Evolutionary conservation across 2,888 invertebrate genomes (phyloP).

Genomic region (Nephrotoma guestfalica): DNA sequence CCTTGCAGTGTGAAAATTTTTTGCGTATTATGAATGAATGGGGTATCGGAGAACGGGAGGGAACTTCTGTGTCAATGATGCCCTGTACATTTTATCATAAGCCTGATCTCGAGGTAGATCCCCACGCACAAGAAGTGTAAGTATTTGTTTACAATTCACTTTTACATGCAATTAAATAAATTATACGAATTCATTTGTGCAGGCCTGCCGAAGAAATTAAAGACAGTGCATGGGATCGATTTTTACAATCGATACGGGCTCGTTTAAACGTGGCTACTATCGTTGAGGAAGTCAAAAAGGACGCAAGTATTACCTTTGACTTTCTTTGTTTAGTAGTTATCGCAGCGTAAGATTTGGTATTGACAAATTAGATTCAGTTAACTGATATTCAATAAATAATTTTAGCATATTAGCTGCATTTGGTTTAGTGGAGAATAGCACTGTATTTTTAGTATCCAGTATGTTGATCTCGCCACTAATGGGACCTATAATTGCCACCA

Average conservation of each 20-base stretch:
- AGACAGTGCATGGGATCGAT: conserved; percentile 40
- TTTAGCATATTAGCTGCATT: conserved; percentile 51
- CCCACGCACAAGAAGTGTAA: background rate
- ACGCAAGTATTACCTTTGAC: conserved; percentile 60
- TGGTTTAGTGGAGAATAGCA: conserved; percentile 58
- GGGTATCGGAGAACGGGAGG: conserved; percentile 43
- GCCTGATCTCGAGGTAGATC: conserved; percentile 13
- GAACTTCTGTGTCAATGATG: conserved; percentile 44
- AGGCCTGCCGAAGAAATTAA: conserved; percentile 15
- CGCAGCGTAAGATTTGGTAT: conserved; percentile 41
- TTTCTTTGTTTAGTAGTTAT: conserved; percentile 54
- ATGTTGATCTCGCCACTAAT: conserved; percentile 71
- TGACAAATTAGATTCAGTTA: background rate
- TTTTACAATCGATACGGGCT: conserved; percentile 49
- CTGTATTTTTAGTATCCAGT: conserved; percentile 58
- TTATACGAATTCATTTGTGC: background rate
- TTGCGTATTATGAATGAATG: conserved; percentile 41
- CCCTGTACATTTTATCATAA: conserved; percentile 46
- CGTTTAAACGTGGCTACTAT: conserved; percentile 57
- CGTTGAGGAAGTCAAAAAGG: conserved; percentile 48
- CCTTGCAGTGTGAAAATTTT: conserved; percentile 42
- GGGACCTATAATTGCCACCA: conserved; percentile 66
- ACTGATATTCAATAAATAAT: conserved; percentile 10
- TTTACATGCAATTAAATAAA: background rate
- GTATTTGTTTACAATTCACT: background rate